These are phyloP conservation scores for Liodrosophila aerea DNA, from an alignment of 2,888 invertebrate genomes.

Conservation along the genomic window DNA sequence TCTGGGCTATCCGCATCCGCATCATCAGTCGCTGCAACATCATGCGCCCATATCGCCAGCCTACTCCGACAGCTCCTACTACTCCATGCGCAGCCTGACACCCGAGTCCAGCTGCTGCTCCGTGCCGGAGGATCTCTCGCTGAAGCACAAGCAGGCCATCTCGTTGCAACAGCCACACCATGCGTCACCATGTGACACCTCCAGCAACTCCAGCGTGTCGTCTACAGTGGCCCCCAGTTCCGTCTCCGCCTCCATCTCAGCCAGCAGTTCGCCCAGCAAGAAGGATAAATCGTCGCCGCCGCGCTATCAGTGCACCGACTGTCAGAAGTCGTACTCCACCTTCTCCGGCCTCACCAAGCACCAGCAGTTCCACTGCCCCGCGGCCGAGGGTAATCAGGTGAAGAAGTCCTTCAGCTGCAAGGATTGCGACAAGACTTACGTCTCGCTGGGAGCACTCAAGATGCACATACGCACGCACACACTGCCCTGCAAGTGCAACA, in stretches of 20 bases:
- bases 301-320: slow-evolving; percentile 95
- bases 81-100: slow-evolving; percentile 81
- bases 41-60: slow-evolving; percentile 82
- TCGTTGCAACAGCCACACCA: neutral
- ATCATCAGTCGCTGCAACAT: slow-evolving; percentile 47
- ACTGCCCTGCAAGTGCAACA: slow-evolving; percentile 96
- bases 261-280: slow-evolving; percentile 76
- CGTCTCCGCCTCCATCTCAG: neutral
- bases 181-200: neutral
- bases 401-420: slow-evolving; percentile 98
- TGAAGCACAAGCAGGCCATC: slow-evolving; percentile 72
- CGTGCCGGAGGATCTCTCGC: slow-evolving; percentile 81
- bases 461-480: slow-evolving; percentile 99
- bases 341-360: slow-evolving; percentile 98
- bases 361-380: slow-evolving; percentile 97
- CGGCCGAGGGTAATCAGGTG: slow-evolving; percentile 91
- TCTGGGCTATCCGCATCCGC: slow-evolving; percentile 55
- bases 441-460: slow-evolving; percentile 96
- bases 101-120: slow-evolving; percentile 81
- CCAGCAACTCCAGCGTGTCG: neutral
- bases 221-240: too few species aligned
- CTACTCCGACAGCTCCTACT: slow-evolving; percentile 82
- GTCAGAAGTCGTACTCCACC: slow-evolving; percentile 97
- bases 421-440: slow-evolving; percentile 97
- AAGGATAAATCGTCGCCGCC: slow-evolving; percentile 83